These are phyloP conservation scores for Sepioteuthis lessoniana DNA, from an alignment of 2,888 invertebrate genomes.

Conservation along the genomic window DNA sequence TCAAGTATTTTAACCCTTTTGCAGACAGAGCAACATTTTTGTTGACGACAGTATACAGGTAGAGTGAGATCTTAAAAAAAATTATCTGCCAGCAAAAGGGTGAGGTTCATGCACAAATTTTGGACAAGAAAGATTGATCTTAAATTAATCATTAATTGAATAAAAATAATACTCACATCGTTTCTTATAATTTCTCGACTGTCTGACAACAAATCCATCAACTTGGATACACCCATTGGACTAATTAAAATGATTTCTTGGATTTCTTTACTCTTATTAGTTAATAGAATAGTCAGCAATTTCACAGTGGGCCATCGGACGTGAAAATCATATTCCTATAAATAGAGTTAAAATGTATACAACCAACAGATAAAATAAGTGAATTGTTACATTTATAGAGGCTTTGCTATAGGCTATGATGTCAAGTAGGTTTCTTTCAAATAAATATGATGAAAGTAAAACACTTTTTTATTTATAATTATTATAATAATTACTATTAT, in stretches of 20 bases:
- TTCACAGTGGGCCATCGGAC: slow-evolving; percentile 92
- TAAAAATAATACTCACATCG: slow-evolving; percentile 80
- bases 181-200: slow-evolving; percentile 95
- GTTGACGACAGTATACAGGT: no score
- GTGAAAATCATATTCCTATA: slow-evolving; percentile 92
- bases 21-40: no score
- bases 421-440: no score
- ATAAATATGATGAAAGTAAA: no score
- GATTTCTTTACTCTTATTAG: slow-evolving; percentile 81
- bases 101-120: no score
- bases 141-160: neutral
- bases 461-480: no score
- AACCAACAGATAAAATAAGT: neutral
- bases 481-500: neutral
- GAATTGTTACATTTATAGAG: neutral
- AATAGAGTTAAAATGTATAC: slow-evolving; percentile 40
- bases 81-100: no score
- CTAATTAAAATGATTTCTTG: slow-evolving; percentile 78
- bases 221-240: slow-evolving; percentile 93
- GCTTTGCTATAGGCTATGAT: no score
- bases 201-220: slow-evolving; percentile 96
- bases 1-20: no score
- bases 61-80: no score
- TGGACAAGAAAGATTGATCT: no score
- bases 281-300: slow-evolving; percentile 88